Conservation (phyloP, 2,797 vertebrate species). For the Serranus cabrilla region DNA sequence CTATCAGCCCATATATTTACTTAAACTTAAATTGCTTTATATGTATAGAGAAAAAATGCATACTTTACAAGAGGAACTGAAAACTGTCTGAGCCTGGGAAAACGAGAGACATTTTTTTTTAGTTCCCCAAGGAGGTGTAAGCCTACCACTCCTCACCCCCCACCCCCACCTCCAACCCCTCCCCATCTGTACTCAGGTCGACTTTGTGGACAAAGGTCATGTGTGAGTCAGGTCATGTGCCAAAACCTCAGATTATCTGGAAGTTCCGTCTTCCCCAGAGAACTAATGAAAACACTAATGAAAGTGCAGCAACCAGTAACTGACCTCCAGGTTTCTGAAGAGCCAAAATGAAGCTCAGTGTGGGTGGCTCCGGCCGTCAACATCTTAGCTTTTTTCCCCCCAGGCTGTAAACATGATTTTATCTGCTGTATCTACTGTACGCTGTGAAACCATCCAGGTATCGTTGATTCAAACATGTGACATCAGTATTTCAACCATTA, state of each 20-base stretch:
- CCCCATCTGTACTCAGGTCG: constrained; percentile 39
- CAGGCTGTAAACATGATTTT: no score
- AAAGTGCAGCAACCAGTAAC: no score
- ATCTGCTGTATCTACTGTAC: no score
- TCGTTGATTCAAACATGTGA: no score
- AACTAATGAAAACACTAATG: constrained; percentile 50
- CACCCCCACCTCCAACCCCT: background rate
- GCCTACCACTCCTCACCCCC: background rate
- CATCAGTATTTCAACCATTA: no score
- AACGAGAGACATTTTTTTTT: constrained; percentile 48
- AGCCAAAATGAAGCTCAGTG: no score
- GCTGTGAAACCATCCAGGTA: no score
- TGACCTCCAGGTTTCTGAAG: no score
- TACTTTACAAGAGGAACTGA: background rate
- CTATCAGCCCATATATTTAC: background rate
- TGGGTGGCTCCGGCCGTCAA: no score
- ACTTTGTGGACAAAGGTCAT: constrained; percentile 43
- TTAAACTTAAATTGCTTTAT: background rate
- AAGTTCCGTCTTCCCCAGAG: constrained; percentile 13
- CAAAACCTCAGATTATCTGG: constrained; percentile 36
- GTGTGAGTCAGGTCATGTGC: constrained; percentile 48
- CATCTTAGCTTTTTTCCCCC: no score
- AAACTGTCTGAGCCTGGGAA: constrained; percentile 68
- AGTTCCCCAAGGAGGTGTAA: constrained; percentile 44
- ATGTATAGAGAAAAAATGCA: background rate